Evolutionary conservation across 2,888 invertebrate species (phyloP), one percentile per base, ranked within the genome.

Genomic region (Bellardia pandia): DNA sequence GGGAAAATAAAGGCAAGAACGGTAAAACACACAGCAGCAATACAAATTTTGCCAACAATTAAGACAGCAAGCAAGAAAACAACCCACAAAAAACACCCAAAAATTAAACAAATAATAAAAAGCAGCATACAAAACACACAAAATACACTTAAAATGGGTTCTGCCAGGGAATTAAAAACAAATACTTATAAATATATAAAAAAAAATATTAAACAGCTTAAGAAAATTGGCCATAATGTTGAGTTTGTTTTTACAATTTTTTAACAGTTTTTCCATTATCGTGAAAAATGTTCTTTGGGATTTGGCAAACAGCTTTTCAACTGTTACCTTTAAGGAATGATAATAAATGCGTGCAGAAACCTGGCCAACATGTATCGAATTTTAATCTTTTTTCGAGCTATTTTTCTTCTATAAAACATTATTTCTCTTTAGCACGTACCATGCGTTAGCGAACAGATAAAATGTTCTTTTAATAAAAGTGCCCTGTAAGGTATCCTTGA

Each of bases 301-400:
- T 66, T 66, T 66, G n/a, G 23, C 51, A 79, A 62, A 60, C 2
- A 30, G 23, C 30, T 23, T 62, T 60, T 14, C 42, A n/a, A 14
- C n/a, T n/a, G 14, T 40, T 62, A 62, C 71, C 51, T 79, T 71
- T 62, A 62, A 62, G 64, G 62, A 45, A 33, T 16, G 30, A 51
- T 30, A 58, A 51, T 42, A 69, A 79, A 60, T 13, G 37, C 16
- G 45, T 8, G 14, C 13, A 30, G 6, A 9, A 42, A 69, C 11
- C n/a, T 13, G 7, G 71, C 0, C 4, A 75, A 82, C 60, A 40
- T 68, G 75, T 62, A 71, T 60, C 51, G 82, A 82, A 82, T 82
- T 53, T 76, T 76, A 82, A 82, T 76, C 23, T 23, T 23, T 23
- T 23, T 23, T 23, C 23, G 23, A 23, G 77, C 2, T 71, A n/a